phyloP scores from a whole-genome alignment of 2,888 invertebrate genomes.

The Mycogona germanica region DNA sequence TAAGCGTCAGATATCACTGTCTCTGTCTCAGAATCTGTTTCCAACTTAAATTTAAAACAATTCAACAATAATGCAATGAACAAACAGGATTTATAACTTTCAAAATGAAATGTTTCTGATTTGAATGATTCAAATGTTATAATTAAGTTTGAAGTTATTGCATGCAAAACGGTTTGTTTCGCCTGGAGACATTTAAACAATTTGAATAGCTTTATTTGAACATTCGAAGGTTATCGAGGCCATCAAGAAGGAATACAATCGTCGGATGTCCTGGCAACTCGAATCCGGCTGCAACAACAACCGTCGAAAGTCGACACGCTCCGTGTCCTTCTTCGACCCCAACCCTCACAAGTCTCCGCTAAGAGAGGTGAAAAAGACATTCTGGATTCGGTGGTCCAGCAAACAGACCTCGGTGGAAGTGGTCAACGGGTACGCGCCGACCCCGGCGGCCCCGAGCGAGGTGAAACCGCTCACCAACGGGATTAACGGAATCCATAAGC shows the following conservation, averaged over 20 bases:
- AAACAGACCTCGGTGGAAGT: constrained; percentile 7
- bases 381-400: constrained; percentile 13
- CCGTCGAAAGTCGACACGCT: not conserved
- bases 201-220: not conserved
- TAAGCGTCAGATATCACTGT: no score
- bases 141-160: not conserved
- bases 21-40: no score
- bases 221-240: constrained; percentile 3
- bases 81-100: no score
- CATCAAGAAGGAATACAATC: constrained; percentile 9
- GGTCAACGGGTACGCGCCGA: no score
- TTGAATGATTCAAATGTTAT: not conserved
- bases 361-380: constrained; percentile 14
- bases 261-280: not conserved
- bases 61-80: no score
- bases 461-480: no score
- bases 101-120: no score
- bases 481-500: no score
- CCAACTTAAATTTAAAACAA: no score
- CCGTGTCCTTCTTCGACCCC: constrained; percentile 8
- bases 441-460: no score
- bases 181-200: not conserved
- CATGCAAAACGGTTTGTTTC: not conserved
- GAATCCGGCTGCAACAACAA: constrained; percentile 4
- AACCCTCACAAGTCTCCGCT: constrained; percentile 1